Conservation (phyloP, 2,797 vertebrate genomes). For the Alcedo quadribrachys region DNA sequence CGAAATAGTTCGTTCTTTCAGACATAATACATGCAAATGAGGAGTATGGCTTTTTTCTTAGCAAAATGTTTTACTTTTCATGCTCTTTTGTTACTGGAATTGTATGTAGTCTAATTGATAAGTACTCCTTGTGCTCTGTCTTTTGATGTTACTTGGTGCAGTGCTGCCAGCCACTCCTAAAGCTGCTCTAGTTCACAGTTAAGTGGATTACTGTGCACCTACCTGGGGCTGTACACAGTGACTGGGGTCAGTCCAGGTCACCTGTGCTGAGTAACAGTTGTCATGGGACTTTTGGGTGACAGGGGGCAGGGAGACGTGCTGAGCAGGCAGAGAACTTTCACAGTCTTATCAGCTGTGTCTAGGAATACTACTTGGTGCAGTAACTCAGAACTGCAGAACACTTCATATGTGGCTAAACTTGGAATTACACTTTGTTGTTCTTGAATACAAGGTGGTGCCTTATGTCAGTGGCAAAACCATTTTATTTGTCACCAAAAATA, state of each 20-base stretch:
- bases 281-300: not conserved
- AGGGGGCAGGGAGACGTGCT: not conserved
- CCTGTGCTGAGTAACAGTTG: not conserved
- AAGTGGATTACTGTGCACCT: not conserved
- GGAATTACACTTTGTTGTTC: not conserved
- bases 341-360: fast-evolving
- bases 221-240: not conserved
- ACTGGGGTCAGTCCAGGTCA: not conserved
- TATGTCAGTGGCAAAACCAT: not conserved
- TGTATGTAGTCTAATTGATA: not conserved
- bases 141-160: not conserved
- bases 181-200: not conserved
- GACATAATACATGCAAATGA: not conserved
- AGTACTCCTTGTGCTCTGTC: not conserved
- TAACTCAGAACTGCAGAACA: not conserved
- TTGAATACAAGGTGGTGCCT: not conserved
- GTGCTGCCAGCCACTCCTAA: not conserved
- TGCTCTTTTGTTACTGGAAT: not conserved
- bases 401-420: not conserved
- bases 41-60: not conserved
- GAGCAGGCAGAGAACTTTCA: not conserved
- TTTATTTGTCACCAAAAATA: not conserved
- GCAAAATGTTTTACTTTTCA: not conserved
- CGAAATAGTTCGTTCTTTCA: not conserved
- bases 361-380: not conserved